These are phyloP conservation scores for Parauchenoglanis punctatus DNA, from an alignment of 2,797 vertebrate species.

Conservation along the genomic window DNA sequence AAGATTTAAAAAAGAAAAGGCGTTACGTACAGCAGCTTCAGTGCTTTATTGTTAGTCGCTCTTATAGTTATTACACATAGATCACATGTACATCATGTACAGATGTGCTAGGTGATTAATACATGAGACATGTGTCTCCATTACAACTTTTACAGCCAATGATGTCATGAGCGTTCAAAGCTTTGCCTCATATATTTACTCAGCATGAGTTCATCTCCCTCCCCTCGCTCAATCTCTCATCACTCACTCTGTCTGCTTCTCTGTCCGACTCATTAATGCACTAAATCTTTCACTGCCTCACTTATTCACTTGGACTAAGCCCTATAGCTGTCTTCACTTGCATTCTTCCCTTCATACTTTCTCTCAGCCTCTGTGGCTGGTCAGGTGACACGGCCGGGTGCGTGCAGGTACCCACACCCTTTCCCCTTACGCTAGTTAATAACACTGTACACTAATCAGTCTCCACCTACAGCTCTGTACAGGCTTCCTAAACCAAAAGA, in stretches of 20 bases:
- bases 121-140: neutral
- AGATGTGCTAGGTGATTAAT: neutral
- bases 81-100: neutral
- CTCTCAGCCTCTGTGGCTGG: too few relatives aligned
- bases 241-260: neutral
- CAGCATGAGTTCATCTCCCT: neutral
- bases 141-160: neutral
- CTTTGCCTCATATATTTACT: neutral
- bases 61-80: neutral
- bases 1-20: neutral
- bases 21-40: neutral
- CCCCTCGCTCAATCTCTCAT: neutral
- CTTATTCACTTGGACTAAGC: neutral
- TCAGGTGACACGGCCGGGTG: neutral
- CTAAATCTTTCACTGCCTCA: constrained; percentile 3
- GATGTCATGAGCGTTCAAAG: neutral
- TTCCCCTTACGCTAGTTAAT: neutral
- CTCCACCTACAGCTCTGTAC: neutral
- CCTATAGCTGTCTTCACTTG: neutral
- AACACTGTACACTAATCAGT: too few relatives aligned
- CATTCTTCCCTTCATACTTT: neutral
- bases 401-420: neutral
- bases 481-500: neutral
- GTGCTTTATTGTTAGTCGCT: neutral
- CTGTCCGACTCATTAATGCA: neutral